These are phyloP conservation scores for Notospermus geniculatus DNA, from an alignment of 1,140 invertebrate species.

Conservation along the genomic window DNA sequence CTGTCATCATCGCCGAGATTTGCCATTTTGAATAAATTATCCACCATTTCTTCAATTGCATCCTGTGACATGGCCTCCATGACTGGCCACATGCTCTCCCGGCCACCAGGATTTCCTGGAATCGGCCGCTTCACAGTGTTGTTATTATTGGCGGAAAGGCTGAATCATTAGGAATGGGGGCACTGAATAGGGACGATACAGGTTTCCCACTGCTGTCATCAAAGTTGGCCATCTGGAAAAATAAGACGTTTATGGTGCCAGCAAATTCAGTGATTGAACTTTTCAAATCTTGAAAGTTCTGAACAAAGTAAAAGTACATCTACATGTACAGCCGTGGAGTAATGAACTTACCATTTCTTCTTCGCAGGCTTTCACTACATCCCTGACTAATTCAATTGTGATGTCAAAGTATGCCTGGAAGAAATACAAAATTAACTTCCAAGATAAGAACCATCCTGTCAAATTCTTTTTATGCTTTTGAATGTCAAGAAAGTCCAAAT, in stretches of 20 bases:
- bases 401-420: constrained; percentile 11
- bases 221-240: constrained; percentile 14
- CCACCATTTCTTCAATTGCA: constrained; percentile 16
- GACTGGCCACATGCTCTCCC: constrained; percentile 15
- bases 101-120: constrained; percentile 10
- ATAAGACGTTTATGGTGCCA: too few relatives aligned
- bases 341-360: constrained; percentile 11
- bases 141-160: neutral
- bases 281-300: neutral
- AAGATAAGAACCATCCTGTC: too few relatives aligned
- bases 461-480: too few relatives aligned
- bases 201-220: constrained; percentile 11
- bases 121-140: neutral
- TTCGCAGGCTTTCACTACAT: constrained; percentile 13
- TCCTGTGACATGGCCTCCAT: constrained; percentile 15
- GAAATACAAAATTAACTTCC: too few relatives aligned
- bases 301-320: too few relatives aligned
- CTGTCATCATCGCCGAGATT: constrained; percentile 7
- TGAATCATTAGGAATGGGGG: constrained; percentile 7
- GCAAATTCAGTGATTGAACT: too few relatives aligned
- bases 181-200: constrained; percentile 10
- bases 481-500: too few relatives aligned
- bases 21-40: constrained; percentile 12
- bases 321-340: too few relatives aligned
- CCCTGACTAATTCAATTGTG: constrained; percentile 12